Conservation (phyloP, 2,113 vertebrate species). For the Carettochelys insculpta region DNA sequence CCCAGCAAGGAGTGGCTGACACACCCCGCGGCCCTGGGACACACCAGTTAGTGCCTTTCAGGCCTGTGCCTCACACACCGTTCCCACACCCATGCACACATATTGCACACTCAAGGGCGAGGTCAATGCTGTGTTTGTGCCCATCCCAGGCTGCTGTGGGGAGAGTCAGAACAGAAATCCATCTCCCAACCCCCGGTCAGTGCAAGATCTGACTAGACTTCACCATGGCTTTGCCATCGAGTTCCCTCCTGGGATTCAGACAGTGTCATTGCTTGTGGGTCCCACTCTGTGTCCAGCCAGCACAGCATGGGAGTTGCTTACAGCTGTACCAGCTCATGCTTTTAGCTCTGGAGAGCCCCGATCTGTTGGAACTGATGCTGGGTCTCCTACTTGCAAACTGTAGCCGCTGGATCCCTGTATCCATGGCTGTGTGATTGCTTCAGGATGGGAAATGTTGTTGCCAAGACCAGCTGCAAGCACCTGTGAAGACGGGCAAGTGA, state of each 20-base stretch:
- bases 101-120: not conserved
- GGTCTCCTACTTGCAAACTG: not conserved
- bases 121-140: not conserved
- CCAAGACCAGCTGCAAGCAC: not conserved
- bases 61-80: not conserved
- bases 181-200: not conserved
- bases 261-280: too few species aligned
- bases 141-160: not conserved
- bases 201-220: not conserved
- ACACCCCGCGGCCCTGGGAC: constrained; percentile 19
- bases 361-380: not conserved
- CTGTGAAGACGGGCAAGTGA: not conserved
- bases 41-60: not conserved
- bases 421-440: not conserved
- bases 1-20: constrained; percentile 65
- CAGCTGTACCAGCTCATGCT: not conserved
- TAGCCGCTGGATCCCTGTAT: not conserved
- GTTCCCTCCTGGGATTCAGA: not conserved
- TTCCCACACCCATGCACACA: not conserved
- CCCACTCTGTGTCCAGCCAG: too few species aligned
- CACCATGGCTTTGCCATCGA: not conserved
- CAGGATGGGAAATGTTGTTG: not conserved
- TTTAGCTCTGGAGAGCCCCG: not conserved
- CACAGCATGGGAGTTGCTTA: too few species aligned
- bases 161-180: not conserved